Percentiles rank a stretch among this genome's conserved stretches.
phyloP scores from a whole-genome alignment of 2,113 vertebrate species.

The Ondatra zibethicus region DNA sequence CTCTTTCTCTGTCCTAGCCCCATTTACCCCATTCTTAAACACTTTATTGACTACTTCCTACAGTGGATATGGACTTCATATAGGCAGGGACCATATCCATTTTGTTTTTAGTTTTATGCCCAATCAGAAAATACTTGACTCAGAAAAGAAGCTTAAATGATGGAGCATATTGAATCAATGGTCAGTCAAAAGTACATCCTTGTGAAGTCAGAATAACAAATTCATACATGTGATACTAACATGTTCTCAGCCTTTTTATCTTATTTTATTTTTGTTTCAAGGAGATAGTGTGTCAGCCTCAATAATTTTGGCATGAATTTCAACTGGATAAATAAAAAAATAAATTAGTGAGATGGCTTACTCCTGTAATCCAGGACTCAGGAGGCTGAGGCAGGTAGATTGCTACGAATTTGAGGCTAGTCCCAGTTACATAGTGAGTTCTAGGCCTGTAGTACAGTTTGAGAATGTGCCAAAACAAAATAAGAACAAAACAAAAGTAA shows the following conservation, averaged over 20 bases:
- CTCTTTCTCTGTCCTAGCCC: not conserved
- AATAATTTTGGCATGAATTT: conserved; percentile 42
- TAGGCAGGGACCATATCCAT: not conserved
- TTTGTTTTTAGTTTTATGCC: conserved; percentile 20
- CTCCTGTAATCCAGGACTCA: not conserved
- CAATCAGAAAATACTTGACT: conserved; percentile 15
- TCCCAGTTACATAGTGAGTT: not conserved
- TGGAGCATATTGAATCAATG: not conserved
- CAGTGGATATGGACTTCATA: not conserved
- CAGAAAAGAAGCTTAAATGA: not conserved
- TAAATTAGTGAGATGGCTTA: not conserved
- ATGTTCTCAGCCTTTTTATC: not conserved
- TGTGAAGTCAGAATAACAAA: not conserved
- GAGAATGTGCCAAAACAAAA: not conserved
- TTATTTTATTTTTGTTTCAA: conserved; percentile 42
- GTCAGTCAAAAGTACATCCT: not conserved
- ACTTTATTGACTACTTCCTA: not conserved
- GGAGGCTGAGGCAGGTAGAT: not conserved
- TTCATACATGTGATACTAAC: not conserved
- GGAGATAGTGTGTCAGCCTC: not conserved
- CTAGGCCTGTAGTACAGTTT: not conserved
- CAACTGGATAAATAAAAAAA: conserved; percentile 23
- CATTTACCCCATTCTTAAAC: not conserved
- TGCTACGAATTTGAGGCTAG: not conserved
- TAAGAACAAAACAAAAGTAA: not conserved